A percentile compares a stretch with the other conserved stretches of the same genome.
Conservation (phyloP, 2,888 invertebrate species). For the Autographa pulchrina region DNA sequence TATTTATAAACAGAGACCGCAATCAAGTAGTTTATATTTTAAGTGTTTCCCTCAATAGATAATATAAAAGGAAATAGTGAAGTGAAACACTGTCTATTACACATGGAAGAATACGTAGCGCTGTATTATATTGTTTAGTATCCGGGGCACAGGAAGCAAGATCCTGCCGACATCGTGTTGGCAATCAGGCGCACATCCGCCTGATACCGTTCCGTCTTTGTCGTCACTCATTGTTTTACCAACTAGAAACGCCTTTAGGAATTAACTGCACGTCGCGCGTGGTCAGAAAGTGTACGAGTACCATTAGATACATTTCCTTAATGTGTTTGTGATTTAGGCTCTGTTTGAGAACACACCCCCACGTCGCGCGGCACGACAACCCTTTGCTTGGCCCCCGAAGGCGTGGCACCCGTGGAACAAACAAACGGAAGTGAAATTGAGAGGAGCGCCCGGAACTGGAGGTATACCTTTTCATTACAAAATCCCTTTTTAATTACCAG, state of each 20-base stretch:
- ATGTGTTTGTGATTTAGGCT: constrained; percentile 70
- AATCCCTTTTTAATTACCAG: constrained; percentile 89
- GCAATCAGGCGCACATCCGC: constrained; percentile 82
- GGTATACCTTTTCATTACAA: constrained; percentile 89
- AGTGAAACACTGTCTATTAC: constrained; percentile 28
- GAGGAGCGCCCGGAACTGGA: constrained; percentile 87
- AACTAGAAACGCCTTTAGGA: constrained; percentile 48
- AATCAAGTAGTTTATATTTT: constrained; percentile 17
- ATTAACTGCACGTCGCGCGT: constrained; percentile 42
- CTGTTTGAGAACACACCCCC: constrained; percentile 75
- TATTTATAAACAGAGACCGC: not conserved
- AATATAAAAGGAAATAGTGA: constrained; percentile 35
- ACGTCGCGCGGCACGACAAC: constrained; percentile 75
- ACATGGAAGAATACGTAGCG: constrained; percentile 20
- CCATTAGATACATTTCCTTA: constrained; percentile 58
- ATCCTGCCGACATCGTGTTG: constrained; percentile 66
- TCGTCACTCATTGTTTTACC: constrained; percentile 46
- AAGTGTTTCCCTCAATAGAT: constrained; percentile 25
- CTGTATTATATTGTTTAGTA: constrained; percentile 58
- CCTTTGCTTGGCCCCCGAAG: constrained; percentile 82
- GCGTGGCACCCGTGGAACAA: constrained; percentile 84
- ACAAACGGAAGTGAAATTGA: constrained; percentile 89
- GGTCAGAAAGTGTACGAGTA: constrained; percentile 34
- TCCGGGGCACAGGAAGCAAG: constrained; percentile 74
- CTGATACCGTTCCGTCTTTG: constrained; percentile 50